Evolutionary conservation across 2,797 vertebrate genomes (phyloP).

Genomic region (Lithobates sylvaticus): DNA sequence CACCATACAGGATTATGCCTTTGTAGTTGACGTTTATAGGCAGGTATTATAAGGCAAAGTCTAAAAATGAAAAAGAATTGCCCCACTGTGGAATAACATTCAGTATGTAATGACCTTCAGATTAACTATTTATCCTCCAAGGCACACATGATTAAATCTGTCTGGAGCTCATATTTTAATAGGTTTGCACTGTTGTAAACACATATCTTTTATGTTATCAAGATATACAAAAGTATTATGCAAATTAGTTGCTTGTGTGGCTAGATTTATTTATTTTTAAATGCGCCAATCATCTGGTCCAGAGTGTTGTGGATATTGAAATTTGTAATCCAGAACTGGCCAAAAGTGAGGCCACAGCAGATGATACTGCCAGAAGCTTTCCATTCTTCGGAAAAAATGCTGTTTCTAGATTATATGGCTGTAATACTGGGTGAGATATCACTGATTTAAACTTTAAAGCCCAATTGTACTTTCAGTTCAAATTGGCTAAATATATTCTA

Average conservation of each 20-base stretch:
- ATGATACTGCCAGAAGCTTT: too few relatives aligned
- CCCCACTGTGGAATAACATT: constrained; percentile 4
- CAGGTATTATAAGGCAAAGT: neutral
- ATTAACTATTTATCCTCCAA: neutral
- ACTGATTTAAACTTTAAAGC: too few relatives aligned
- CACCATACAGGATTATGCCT: constrained; percentile 5
- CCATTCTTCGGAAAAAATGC: too few relatives aligned
- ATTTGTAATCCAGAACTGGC: too few relatives aligned
- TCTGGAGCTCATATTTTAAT: neutral
- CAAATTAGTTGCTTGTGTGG: neutral
- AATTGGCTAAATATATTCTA: too few relatives aligned
- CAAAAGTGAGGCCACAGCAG: too few relatives aligned
- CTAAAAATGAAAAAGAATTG: neutral
- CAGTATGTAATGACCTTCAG: neutral
- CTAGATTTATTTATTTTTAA: too few relatives aligned
- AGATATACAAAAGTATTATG: neutral
- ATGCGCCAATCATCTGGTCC: too few relatives aligned
- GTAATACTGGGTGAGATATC: too few relatives aligned
- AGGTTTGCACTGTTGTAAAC: neutral
- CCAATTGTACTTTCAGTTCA: too few relatives aligned
- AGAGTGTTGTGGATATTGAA: too few relatives aligned
- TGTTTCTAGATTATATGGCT: too few relatives aligned
- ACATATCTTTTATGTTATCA: neutral
- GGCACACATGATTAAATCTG: neutral
- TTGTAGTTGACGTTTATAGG: constrained; percentile 22